Conservation (phyloP, 2,888 invertebrate species). For the Furcula furcula region DNA sequence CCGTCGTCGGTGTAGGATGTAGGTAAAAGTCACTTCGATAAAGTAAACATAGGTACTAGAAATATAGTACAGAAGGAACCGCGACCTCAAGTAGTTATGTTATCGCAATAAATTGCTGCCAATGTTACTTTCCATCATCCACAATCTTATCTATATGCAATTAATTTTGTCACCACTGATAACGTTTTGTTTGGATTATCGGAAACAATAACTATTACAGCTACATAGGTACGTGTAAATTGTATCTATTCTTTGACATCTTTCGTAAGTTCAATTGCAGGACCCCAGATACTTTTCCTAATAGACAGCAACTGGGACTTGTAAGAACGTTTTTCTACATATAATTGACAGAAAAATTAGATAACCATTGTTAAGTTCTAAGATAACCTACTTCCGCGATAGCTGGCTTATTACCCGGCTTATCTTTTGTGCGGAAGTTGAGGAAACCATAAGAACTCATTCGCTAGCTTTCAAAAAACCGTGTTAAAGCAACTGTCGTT, state of each 20-base stretch:
- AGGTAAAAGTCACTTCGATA: too few species aligned
- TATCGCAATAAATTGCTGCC: background rate
- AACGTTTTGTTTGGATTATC: background rate
- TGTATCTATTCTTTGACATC: too few species aligned
- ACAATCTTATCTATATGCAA: slow-evolving; percentile 1
- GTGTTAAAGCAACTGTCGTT: slow-evolving; percentile 33
- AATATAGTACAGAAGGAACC: background rate
- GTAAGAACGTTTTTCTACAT: too few species aligned
- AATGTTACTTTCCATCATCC: background rate
- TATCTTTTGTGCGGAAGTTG: background rate
- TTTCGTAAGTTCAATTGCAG: too few species aligned
- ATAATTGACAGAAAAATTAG: too few species aligned
- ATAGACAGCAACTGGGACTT: too few species aligned
- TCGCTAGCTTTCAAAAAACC: slow-evolving; percentile 30
- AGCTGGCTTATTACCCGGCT: background rate
- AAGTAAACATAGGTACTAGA: too few species aligned
- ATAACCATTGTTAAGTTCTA: too few species aligned
- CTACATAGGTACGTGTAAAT: too few species aligned
- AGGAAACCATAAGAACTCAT: slow-evolving; percentile 16
- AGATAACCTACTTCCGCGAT: background rate
- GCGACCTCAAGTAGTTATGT: background rate
- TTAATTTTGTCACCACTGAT: background rate
- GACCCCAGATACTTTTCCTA: too few species aligned
- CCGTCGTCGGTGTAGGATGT: too few species aligned
- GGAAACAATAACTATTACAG: background rate